phyloP scores from a whole-genome alignment of 2,888 invertebrate species.

The Teleiodes luculella region DNA sequence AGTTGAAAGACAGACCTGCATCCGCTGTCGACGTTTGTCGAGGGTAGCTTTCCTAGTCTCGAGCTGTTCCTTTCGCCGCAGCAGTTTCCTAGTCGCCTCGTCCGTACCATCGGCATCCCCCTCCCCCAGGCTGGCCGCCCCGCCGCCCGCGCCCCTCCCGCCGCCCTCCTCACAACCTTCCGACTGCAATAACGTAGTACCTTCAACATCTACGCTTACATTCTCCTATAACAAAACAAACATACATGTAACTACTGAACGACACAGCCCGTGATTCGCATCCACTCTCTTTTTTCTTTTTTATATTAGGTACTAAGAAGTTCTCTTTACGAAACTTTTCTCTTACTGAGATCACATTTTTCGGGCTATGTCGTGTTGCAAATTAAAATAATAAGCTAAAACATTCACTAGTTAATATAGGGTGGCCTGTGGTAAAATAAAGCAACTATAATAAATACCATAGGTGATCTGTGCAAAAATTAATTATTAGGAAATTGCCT shows the following conservation, averaged over 20 bases:
- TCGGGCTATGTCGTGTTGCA: not conserved
- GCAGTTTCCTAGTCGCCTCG: slow-evolving; percentile 59
- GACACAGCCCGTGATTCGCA: not conserved
- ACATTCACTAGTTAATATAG: not conserved
- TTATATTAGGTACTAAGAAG: too few species aligned
- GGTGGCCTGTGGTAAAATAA: too few species aligned
- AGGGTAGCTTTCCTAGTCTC: slow-evolving; percentile 63
- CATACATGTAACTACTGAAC: slow-evolving; percentile 3
- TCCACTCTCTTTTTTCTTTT: not conserved
- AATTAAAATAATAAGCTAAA: slow-evolving; percentile 5
- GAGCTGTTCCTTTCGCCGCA: slow-evolving; percentile 65
- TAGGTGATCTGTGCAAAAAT: too few species aligned
- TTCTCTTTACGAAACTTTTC: not conserved
- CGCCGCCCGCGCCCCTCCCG: slow-evolving; percentile 40
- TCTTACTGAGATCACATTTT: too few species aligned
- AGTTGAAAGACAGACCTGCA: slow-evolving; percentile 49
- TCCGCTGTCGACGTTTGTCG: slow-evolving; percentile 59
- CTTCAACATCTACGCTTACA: slow-evolving; percentile 2
- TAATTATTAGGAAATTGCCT: too few species aligned
- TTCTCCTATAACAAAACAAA: slow-evolving; percentile 7
- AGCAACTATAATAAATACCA: too few species aligned
- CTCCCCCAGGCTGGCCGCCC: slow-evolving; percentile 66
- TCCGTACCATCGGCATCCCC: slow-evolving; percentile 73
- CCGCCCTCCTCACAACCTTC: slow-evolving; percentile 62
- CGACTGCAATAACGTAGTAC: slow-evolving; percentile 36